Evolutionary conservation across 1,140 invertebrate species (phyloP).

Genomic region (Solenopsis invicta): DNA sequence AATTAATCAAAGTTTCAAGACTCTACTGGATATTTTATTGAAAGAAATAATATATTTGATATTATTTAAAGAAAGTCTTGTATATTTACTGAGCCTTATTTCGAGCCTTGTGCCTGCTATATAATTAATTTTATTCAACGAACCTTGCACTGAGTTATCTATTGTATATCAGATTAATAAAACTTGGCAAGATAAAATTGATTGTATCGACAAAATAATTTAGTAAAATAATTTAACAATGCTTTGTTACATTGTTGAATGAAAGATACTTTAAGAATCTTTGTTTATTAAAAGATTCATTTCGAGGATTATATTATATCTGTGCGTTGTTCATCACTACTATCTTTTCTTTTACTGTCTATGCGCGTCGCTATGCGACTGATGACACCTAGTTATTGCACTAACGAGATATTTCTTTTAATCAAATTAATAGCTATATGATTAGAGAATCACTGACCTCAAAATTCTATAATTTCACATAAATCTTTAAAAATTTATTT

Average conservation of each 20-base stretch:
- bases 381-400: slow-evolving; percentile 64
- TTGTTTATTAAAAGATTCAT: background rate
- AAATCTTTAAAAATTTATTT: background rate
- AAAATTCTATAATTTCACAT: background rate
- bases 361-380: slow-evolving; percentile 40
- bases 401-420: slow-evolving; percentile 42
- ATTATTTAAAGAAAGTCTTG: background rate
- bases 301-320: background rate
- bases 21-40: background rate
- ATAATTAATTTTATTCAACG: background rate
- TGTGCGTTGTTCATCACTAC: background rate
- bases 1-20: background rate
- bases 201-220: no score
- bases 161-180: background rate
- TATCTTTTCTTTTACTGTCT: slow-evolving; percentile 26
- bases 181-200: background rate
- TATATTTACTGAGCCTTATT: background rate
- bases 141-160: background rate
- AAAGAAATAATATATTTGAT: background rate
- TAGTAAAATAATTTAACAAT: background rate
- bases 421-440: slow-evolving; percentile 63
- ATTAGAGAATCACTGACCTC: background rate
- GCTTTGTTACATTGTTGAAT: background rate
- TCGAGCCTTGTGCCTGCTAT: background rate
- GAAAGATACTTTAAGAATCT: background rate